Evolutionary conservation across 2,797 vertebrate species (phyloP), one percentile per base, ranked within the genome.

Genomic region (Oreochromis grahami): DNA sequence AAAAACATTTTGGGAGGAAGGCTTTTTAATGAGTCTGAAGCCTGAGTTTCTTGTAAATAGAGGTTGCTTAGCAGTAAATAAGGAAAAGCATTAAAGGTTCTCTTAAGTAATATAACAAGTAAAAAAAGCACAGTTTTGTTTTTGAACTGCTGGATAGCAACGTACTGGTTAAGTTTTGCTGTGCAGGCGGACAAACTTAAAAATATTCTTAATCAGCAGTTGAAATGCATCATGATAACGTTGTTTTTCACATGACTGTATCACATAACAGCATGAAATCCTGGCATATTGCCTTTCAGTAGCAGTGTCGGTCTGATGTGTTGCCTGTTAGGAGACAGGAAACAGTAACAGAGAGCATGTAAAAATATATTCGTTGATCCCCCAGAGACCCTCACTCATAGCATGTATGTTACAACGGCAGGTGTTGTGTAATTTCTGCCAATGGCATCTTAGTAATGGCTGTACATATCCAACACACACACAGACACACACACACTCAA

Each of bases 351-450:
- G 14, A 63, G 70, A 48, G 68, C 38, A 76, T 50, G 56, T 84
- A 82, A 85, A 87, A 80, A 83, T 63, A 83, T 63, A 82, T 86
- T 88, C 55, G 29, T 36, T 53, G 52, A 10, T 80, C 63, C 56
- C 78, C 65, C 32, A 38, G 79, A 58, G 48, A 88, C 51, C 1
- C n/a, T 29, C 58, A 38, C 15, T 36, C 58, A 17, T 17, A 1
- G 36, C 74, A 60, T 70, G 48, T 15, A 41, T 53, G 80, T 84
- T 83, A 63, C 51, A 80, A 80, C 51, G 80, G 77, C 84, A 86
- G 78, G 81, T 82, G 79, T 65, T 86, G 63, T n/a, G 50, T 77
- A 52, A 86, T 76, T 87, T 76, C 76, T 88, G 78, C 53, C 76
- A 79, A 55, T 43, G 60, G 68, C 29, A 24, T 58, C 38, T 72